A percentile compares a stretch with the other conserved stretches of the same genome.
Conservation (phyloP, 1,140 invertebrate genomes). For the Medauroidea extradentata region DNA sequence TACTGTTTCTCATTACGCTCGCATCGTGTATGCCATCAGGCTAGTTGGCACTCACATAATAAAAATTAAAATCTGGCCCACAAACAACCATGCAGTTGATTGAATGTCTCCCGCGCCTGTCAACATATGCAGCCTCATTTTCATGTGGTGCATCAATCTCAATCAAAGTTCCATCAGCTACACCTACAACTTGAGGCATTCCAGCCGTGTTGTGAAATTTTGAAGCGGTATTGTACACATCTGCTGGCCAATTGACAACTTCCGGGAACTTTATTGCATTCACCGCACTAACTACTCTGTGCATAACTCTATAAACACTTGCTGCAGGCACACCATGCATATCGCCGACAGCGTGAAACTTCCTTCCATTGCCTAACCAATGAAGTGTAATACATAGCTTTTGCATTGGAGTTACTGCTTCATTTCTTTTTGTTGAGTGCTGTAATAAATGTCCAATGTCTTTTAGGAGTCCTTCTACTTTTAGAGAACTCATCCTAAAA, state of each 20-base stretch:
- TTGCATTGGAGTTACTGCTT: no score
- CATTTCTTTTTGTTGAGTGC: no score
- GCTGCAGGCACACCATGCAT: slow-evolving; percentile 24
- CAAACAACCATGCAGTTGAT: slow-evolving; percentile 27
- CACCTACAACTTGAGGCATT: slow-evolving; percentile 12
- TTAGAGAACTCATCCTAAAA: no score
- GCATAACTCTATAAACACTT: slow-evolving; percentile 21
- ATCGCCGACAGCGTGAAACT: slow-evolving; percentile 22
- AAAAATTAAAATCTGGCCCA: slow-evolving; percentile 26
- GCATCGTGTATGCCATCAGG: slow-evolving; percentile 25
- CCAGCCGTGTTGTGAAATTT: slow-evolving; percentile 9
- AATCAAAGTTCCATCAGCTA: slow-evolving; percentile 25
- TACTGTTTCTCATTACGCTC: slow-evolving; percentile 24
- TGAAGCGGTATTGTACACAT: slow-evolving; percentile 5
- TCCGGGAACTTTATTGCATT: slow-evolving; percentile 16
- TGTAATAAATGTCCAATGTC: no score
- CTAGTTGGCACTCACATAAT: slow-evolving; percentile 23
- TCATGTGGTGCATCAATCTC: slow-evolving; percentile 22
- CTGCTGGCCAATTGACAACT: slow-evolving; percentile 18
- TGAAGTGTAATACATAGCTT: no score
- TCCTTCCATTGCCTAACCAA: slow-evolving; percentile 8
- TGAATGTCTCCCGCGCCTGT: slow-evolving; percentile 29
- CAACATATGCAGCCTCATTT: slow-evolving; percentile 27
- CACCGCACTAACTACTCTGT: slow-evolving; percentile 15
- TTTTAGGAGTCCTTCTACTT: no score